Base-by-base conservation (phyloP, 2,797 vertebrate species). In the Sebastes ruberrimus region DNA sequence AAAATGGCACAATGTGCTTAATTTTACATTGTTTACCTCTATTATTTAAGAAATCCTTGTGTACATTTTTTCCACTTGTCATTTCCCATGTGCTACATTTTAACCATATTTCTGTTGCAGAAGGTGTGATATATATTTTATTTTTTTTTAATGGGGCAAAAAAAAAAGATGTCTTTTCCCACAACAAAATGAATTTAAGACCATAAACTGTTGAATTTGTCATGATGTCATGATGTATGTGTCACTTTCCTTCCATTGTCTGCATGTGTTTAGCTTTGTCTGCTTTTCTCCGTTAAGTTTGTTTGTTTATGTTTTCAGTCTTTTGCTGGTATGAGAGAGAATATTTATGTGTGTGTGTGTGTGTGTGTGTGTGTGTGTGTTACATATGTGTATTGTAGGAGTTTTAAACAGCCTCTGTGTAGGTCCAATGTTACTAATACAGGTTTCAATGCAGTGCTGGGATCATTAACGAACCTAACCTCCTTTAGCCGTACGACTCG, bases 41-140 rank as follows among this genome's bases (percentile, higher is more conserved):
- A 3, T 78, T 22, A 59, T 80, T 73, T 53, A n/a, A 53, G 22
- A 64, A 73, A 6, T 59, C 22, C 10, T 57, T 23, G 10, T 82
- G 6, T 70, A 22, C 77, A 62, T 52, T 74, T 52, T 35, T 25
- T 28, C 6, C 30, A 74, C 72, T 27, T 55, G 57, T 83, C 81
- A 83, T 90, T 38, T 85, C 18, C 74, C 74, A 74, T 86, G 65
- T 77, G 32, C 14, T 68, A 6, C 74, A 22, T 65, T 81, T 80
- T 91, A 84, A 88, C 74, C 78, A 77, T 82, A 33, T 80, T 90
- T 94, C 59, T 90, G 30, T 92, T 93, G 63, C 90, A 93, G 92
- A 85, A 77, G 38, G n/a, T 84, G 62, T 75, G n/a, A 62, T 62
- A 14, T 18, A 42, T 42, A 25, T 22, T 2, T 63, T 28, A 20